Evolutionary conservation across 2,888 invertebrate genomes (phyloP), one percentile per base, ranked within the genome.

Genomic region (Tipula helvola): DNA sequence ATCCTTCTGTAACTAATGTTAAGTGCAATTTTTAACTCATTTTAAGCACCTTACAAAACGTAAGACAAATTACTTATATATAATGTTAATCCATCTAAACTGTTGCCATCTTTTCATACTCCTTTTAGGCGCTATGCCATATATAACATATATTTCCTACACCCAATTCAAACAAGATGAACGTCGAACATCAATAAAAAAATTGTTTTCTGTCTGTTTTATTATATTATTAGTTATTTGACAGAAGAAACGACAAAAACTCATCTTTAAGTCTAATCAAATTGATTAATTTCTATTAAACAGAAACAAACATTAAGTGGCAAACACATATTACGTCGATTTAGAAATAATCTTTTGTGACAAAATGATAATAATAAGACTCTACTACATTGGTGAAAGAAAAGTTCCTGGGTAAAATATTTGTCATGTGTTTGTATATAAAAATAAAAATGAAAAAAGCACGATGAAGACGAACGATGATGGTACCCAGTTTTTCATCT

Each of bases 11-110:
- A 71, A 28, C 18, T 71, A 71, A 71, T 71, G 71, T 71, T 71
- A 71, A 71, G 71, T 71, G 71, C 71, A 71, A 71, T 71, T 71
- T 71, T 71, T 71, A 71, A 71, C 71, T 71, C 71, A 71, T 71
- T 8, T 71, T 71, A 71, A 71, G 28, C 71, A 71, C 71, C 71
- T 71, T 28, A 71, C 71, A 18, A 52, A 52, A 71, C 71, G 71
- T 71, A 71, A 71, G 71, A 71, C 71, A 71, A 71, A 71, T 71
- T 71, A 71, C 71, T 71, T 28, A 8, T 28, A 52, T 52, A 71
- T 8, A 71, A 71, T 71, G 18, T 28, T 28, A 28, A 71, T 28
- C 71, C 12, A 71, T 71, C 71, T 71, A 28, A 71, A 71, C 16
- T 52, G 16, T 52, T 13, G 13, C 28, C 52, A 52, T 52, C 52